A percentile compares a stretch with the other conserved stretches of the same genome.
Conservation (phyloP, 2,888 invertebrate species). For the Apodemia zela region DNA sequence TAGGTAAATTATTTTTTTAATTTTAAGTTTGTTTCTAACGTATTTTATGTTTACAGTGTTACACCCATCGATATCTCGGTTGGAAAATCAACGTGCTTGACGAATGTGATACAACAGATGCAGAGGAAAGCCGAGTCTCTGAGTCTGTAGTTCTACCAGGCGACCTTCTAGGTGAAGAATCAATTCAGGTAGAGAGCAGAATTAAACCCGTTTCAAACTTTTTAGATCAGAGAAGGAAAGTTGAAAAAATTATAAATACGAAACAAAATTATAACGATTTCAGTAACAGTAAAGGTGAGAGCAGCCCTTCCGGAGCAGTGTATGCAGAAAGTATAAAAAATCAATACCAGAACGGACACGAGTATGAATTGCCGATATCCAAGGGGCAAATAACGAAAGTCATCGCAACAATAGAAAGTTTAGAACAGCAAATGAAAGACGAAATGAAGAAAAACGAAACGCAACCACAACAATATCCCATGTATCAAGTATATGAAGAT, state of each 20-base stretch:
- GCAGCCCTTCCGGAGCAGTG: constrained; percentile 54
- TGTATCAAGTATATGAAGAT: constrained; percentile 64
- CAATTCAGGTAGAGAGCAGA: constrained; percentile 83
- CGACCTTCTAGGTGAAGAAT: constrained; percentile 70
- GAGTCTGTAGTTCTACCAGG: constrained; percentile 59
- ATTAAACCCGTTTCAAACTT: constrained; percentile 82
- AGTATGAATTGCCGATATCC: constrained; percentile 70
- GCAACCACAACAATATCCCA: constrained; percentile 37
- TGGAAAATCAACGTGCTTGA: constrained; percentile 97
- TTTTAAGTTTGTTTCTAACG: constrained; percentile 20
- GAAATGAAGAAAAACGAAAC: constrained; percentile 48
- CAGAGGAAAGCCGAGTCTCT: constrained; percentile 74
- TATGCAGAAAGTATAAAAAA: constrained; percentile 42
- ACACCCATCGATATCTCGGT: constrained; percentile 94
- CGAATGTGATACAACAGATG: constrained; percentile 83
- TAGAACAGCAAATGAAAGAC: constrained; percentile 60
- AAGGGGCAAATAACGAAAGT: constrained; percentile 67
- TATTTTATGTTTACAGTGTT: constrained; percentile 83
- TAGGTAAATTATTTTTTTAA: constrained; percentile 25
- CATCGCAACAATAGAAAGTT: constrained; percentile 63
- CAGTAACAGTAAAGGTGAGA: constrained; percentile 59
- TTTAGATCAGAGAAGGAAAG: constrained; percentile 62
- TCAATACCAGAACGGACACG: constrained; percentile 47
- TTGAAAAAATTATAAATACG: constrained; percentile 71
- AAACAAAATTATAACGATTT: constrained; percentile 74